These are phyloP conservation scores for Megaustenia siamemsis DNA, from an alignment of 2,888 invertebrate species.

Conservation along the genomic window DNA sequence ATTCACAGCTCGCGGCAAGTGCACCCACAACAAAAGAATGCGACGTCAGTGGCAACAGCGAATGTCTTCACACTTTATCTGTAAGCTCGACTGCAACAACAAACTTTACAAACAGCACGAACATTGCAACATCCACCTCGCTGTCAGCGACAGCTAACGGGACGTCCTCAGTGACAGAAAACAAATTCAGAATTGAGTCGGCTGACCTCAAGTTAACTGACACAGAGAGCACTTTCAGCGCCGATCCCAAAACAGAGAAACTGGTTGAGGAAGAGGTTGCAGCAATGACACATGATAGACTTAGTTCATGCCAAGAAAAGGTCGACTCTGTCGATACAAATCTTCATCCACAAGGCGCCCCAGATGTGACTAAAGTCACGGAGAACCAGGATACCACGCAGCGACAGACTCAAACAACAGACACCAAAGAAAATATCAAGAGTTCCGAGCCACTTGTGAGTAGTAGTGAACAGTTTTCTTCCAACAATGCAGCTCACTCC, in stretches of 20 bases:
- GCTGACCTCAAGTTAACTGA: not conserved
- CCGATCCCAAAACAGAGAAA: constrained; percentile 9
- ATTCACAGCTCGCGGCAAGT: too few species aligned
- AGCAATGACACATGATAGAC: constrained; percentile 70
- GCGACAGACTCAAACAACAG: constrained; percentile 13
- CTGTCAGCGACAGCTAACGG: too few species aligned
- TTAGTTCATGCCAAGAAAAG: constrained; percentile 72
- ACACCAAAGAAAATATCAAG: constrained; percentile 8
- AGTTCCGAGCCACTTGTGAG: constrained; percentile 28
- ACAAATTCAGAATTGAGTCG: not conserved
- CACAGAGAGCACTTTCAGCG: not conserved
- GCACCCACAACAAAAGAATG: too few species aligned
- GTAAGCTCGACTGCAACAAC: constrained; percentile 1
- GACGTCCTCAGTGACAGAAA: too few species aligned
- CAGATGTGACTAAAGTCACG: constrained; percentile 66
- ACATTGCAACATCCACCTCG: too few species aligned
- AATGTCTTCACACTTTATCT: not conserved
- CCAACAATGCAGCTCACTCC: not conserved
- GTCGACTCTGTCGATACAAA: constrained; percentile 56
- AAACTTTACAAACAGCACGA: too few species aligned
- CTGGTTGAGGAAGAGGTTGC: constrained; percentile 64
- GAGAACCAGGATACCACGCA: constrained; percentile 57
- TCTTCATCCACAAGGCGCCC: constrained; percentile 71
- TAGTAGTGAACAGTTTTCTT: not conserved
- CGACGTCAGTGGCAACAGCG: too few species aligned